phyloP scores from a whole-genome alignment of 2,797 vertebrate genomes.

The Apogon hyalosoma region DNA sequence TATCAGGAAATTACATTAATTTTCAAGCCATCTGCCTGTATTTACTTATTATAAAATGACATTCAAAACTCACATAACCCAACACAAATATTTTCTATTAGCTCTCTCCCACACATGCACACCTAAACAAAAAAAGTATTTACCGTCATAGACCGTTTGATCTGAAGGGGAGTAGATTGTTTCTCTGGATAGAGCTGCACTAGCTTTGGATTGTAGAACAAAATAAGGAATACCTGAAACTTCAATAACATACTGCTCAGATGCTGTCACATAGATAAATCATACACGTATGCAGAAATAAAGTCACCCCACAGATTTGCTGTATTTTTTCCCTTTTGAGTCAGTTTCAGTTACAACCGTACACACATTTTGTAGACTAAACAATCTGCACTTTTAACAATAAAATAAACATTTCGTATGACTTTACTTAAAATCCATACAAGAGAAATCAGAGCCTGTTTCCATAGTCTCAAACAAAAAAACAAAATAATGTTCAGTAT shows the following conservation, averaged over 20 bases:
- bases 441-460: slow-evolving; percentile 36
- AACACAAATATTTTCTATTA: background rate
- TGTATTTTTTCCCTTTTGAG: slow-evolving; percentile 23
- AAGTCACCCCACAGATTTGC: slow-evolving; percentile 31
- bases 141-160: slow-evolving; percentile 11
- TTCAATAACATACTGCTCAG: no score
- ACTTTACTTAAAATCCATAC: slow-evolving; percentile 45
- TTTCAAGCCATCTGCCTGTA: background rate
- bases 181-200: slow-evolving; percentile 59
- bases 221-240: slow-evolving; percentile 37
- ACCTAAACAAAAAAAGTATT: no score
- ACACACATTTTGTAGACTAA: slow-evolving; percentile 54
- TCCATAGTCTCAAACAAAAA: slow-evolving; percentile 36
- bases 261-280: no score
- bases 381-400: slow-evolving; percentile 61
- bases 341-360: slow-evolving; percentile 50
- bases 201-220: slow-evolving; percentile 37
- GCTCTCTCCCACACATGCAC: no score
- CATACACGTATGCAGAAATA: background rate
- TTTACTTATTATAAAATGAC: slow-evolving; percentile 15
- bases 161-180: slow-evolving; percentile 58
- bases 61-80: slow-evolving; percentile 1
- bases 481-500: slow-evolving; percentile 41
- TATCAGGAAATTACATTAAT: background rate
- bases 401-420: slow-evolving; percentile 47